Conservation (phyloP, 2,888 invertebrate species). For the Chaetoderma sp. region DNA sequence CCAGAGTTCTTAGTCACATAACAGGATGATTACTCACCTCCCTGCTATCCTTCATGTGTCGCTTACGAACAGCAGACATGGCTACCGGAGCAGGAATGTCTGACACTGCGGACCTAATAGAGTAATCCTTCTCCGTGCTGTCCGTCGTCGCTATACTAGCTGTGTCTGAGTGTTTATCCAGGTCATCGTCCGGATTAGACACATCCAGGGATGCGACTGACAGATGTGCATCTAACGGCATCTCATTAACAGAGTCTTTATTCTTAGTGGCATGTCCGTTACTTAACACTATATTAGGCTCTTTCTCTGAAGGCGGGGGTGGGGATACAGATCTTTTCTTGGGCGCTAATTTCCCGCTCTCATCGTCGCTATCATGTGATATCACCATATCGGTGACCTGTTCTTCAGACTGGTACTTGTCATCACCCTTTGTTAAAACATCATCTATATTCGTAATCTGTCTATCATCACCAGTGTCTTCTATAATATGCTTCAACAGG, state of each 20-base stretch:
- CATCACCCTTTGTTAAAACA: too few relatives aligned
- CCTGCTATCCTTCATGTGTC: slow-evolving; percentile 8
- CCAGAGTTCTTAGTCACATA: too few relatives aligned
- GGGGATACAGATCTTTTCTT: too few relatives aligned
- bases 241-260: too few relatives aligned
- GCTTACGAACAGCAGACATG: neutral
- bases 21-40: slow-evolving; percentile 9
- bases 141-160: slow-evolving; percentile 56
- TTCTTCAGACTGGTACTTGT: too few relatives aligned
- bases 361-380: too few relatives aligned
- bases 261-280: too few relatives aligned
- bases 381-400: too few relatives aligned
- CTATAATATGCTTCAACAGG: neutral
- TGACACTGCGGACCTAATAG: slow-evolving; percentile 16
- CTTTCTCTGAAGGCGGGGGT: too few relatives aligned
- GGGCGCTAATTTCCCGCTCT: slow-evolving; percentile 21
- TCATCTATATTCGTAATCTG: slow-evolving; percentile 12
- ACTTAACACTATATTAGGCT: too few relatives aligned
- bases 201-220: slow-evolving; percentile 42
- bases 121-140: slow-evolving; percentile 51
- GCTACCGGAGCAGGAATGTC: too few relatives aligned
- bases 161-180: slow-evolving; percentile 53
- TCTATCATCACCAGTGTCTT: slow-evolving; percentile 22
- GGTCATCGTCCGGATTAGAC: slow-evolving; percentile 52
- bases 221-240: too few relatives aligned